Evolutionary conservation across 1,140 invertebrate genomes (phyloP), one percentile per base, ranked within the genome.

Genomic region (Drosophila pallidifrons): DNA sequence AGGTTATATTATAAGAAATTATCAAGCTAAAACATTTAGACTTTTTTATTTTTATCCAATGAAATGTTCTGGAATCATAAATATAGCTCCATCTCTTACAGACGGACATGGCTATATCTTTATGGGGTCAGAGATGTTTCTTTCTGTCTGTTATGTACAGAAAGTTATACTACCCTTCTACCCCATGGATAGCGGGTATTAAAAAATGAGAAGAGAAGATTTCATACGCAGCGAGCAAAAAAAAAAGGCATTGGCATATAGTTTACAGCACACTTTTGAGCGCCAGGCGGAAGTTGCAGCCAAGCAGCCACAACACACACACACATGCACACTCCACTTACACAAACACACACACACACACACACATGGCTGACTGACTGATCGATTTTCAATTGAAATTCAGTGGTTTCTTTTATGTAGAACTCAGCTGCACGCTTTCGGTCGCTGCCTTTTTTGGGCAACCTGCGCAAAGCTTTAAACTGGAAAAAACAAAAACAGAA

Each of bases 381-480:
- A 83, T 88, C 70, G 80, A 88, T 88, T 88, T 87, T 89, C 77
- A 80, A 88, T 88, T 89, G 64, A 89, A 88, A 83, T 88, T 87
- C 83, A 83, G 73, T 77, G 80, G 74, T 83, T 88, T 75, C 58
- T 76, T 58, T 71, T 67, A 71, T 75, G 58, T 61, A 68, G 43
- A 75, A 75, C 58, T 61, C 43, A 46, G 66, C 66, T 30, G 51
- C 73, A 70, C 20, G 68, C 32, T 68, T 63, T 35, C 49, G 35
- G 32, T 68, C 11, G 58, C 28, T 58, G 25, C 41, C 41, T 43
- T 47, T 73, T 58, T 57, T 13, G 32, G 47, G 54, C 16, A 35
- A n/a, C 28, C n/a, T 41, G 52, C 20, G 38, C 35, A 49, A 25
- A 8, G 46, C 54, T 73, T 66, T 32, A 25, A 64, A 25, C 20